Evolutionary conservation across 2,113 vertebrate species (phyloP).

Genomic region (Thryonomys swinderianus): DNA sequence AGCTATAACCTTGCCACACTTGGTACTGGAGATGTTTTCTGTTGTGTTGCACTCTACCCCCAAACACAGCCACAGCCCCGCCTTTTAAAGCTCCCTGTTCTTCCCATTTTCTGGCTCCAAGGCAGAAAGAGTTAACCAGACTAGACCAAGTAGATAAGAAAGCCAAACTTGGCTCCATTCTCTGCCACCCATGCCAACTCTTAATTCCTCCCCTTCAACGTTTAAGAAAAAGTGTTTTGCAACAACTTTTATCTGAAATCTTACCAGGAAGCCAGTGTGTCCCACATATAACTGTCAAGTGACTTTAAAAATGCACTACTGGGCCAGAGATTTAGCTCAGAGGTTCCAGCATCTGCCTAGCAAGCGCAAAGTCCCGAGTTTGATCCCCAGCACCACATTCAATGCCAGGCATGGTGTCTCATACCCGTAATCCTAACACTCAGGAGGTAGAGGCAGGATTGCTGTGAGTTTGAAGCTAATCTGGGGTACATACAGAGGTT

Average conservation of each 20-base stretch:
- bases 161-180: not conserved
- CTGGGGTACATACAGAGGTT: too few species aligned
- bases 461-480: too few species aligned
- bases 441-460: too few species aligned
- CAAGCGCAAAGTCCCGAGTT: too few species aligned
- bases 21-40: not conserved
- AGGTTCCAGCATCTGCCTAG: too few species aligned
- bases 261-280: not conserved
- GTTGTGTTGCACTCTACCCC: not conserved
- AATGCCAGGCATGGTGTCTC: too few species aligned
- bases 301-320: not conserved
- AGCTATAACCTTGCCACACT: too few species aligned
- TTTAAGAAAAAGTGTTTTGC: not conserved
- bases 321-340: too few species aligned
- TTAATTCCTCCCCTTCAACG: not conserved
- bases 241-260: not conserved
- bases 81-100: not conserved
- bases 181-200: fast-evolving
- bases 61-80: not conserved
- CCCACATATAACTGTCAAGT: not conserved
- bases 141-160: not conserved
- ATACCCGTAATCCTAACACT: too few species aligned
- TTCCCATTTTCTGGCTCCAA: not conserved
- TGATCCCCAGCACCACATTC: too few species aligned
- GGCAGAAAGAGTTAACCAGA: not conserved